Conservation (phyloP, 1,140 invertebrate species). For the Chironomus striatipennis region DNA sequence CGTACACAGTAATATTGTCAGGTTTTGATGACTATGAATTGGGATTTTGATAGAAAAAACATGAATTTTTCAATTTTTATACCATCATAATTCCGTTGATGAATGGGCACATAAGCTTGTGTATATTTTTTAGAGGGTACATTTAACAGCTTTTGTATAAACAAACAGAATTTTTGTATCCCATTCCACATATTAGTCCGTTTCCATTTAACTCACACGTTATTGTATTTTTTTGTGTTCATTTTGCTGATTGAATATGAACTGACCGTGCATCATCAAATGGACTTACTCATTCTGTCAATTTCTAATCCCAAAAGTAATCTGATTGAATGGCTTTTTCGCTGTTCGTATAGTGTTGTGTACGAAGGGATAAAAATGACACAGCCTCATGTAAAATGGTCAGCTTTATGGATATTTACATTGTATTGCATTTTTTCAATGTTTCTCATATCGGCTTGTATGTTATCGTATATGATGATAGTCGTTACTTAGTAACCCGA, state of each 20-base stretch:
- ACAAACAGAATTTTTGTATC: too few relatives aligned
- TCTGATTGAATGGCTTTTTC: neutral
- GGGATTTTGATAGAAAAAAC: too few relatives aligned
- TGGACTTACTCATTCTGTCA: neutral
- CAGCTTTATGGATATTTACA: constrained; percentile 2
- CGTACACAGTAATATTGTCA: too few relatives aligned
- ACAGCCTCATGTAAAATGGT: neutral
- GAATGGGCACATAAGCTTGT: too few relatives aligned
- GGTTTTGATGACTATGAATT: too few relatives aligned
- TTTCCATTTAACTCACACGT: too few relatives aligned
- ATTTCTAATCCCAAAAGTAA: neutral
- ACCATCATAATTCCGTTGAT: too few relatives aligned
- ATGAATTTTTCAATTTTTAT: too few relatives aligned
- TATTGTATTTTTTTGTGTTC: too few relatives aligned
- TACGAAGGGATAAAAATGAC: neutral
- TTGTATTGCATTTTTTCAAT: neutral
- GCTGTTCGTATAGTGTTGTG: neutral
- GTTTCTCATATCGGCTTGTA: neutral
- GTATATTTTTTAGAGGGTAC: too few relatives aligned
- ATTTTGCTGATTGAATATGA: neutral
- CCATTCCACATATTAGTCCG: too few relatives aligned
- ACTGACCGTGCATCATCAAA: neutral
- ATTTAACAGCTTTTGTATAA: too few relatives aligned
- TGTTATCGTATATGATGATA: neutral
- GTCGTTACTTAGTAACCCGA: neutral